Evolutionary conservation across 2,888 invertebrate genomes (phyloP).

Genomic region (Macrosiphum euphorbiae): DNA sequence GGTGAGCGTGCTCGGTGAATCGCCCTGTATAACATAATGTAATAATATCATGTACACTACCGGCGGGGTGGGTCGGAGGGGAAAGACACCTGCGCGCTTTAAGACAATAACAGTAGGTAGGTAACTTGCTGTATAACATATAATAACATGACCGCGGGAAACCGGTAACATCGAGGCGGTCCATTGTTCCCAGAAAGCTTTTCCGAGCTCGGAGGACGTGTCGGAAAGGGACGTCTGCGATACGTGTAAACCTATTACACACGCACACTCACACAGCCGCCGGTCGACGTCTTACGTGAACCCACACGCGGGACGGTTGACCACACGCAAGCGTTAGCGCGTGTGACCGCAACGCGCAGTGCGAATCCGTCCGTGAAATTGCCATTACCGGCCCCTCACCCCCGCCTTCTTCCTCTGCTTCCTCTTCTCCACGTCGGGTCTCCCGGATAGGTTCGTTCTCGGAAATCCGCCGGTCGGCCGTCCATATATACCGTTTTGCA

Average conservation of each 20-base stretch:
- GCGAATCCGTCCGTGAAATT: constrained; percentile 62
- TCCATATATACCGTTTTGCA: background rate
- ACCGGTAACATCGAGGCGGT: background rate
- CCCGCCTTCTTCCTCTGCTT: background rate
- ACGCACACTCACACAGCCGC: background rate
- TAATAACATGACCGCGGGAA: background rate
- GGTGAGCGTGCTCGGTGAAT: background rate
- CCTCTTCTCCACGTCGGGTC: no score
- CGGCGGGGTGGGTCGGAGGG: background rate
- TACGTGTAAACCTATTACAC: background rate
- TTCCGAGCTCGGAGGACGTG: background rate
- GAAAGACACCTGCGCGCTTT: constrained; percentile 3
- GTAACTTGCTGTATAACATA: no score
- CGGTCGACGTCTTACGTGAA: background rate
- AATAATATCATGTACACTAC: background rate
- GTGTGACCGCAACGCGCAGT: background rate
- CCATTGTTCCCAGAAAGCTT: constrained; percentile 42
- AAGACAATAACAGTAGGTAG: background rate
- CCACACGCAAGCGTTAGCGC: constrained; percentile 40
- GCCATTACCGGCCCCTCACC: constrained; percentile 4
- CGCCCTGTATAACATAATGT: no score
- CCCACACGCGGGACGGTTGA: constrained; percentile 15
- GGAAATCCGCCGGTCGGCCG: background rate
- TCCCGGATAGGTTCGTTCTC: background rate
- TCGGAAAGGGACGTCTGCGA: background rate